Conservation (phyloP, 1,140 invertebrate genomes). For the Chironomus striatipennis region DNA sequence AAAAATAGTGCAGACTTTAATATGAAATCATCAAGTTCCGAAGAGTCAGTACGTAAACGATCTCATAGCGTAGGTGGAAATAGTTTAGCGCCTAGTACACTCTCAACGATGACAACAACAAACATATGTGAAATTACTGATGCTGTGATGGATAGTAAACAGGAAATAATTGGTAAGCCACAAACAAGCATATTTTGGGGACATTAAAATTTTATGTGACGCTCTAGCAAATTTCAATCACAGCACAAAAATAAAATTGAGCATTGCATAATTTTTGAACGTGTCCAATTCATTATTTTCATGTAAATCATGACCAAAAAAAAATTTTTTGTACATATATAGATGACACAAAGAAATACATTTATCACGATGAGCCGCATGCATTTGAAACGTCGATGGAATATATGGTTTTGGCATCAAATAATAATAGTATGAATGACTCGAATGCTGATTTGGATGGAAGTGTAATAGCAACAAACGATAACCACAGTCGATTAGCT, state of each 20-base stretch:
- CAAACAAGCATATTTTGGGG: not conserved
- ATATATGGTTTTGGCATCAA: slow-evolving; percentile 30
- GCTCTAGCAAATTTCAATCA: too few relatives aligned
- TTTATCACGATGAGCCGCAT: slow-evolving; percentile 29
- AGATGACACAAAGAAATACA: slow-evolving; percentile 27
- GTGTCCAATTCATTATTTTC: not conserved
- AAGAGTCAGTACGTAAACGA: slow-evolving; percentile 51
- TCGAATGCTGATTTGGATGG: not conserved
- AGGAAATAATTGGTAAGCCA: slow-evolving; percentile 5
- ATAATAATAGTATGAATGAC: slow-evolving; percentile 7
- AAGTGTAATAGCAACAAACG: not conserved
- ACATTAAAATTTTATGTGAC: not conserved
- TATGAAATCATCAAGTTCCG: slow-evolving; percentile 49
- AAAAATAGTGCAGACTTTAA: slow-evolving; percentile 44
- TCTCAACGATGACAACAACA: slow-evolving; percentile 8
- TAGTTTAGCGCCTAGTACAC: slow-evolving; percentile 9
- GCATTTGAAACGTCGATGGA: slow-evolving; percentile 30
- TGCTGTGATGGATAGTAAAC: slow-evolving; percentile 23
- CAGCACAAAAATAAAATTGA: too few relatives aligned
- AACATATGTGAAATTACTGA: slow-evolving; percentile 25
- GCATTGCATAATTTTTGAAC: too few relatives aligned
- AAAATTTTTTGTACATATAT: not conserved
- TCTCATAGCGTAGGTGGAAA: slow-evolving; percentile 42
- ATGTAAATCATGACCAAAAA: not conserved
- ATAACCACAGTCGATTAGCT: not conserved